Evolutionary conservation across 2,113 vertebrate species (phyloP).

Genomic region (Caranx melampygus): DNA sequence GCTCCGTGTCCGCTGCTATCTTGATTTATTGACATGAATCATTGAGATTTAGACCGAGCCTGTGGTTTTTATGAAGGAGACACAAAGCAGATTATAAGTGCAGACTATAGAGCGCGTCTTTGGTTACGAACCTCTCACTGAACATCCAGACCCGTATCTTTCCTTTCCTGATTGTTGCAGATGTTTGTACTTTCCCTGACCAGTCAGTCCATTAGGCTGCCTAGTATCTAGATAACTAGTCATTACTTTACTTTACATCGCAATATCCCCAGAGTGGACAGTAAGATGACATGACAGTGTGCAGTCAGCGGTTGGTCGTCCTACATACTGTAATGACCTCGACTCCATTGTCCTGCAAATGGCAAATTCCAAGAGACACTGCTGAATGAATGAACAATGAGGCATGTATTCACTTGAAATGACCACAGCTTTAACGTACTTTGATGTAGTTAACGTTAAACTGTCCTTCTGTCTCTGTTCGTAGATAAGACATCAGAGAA

Average conservation of each 20-base stretch:
- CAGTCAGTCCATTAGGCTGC: background rate
- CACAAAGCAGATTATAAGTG: too few relatives aligned
- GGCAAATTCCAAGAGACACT: background rate
- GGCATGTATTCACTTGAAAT: background rate
- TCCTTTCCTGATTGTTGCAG: too few relatives aligned
- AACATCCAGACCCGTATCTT: background rate
- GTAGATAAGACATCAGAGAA: slow-evolving; percentile 90
- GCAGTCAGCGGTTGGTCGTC: slow-evolving; percentile 20
- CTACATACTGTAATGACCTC: slow-evolving; percentile 7
- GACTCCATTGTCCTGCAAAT: background rate
- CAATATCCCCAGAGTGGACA: background rate
- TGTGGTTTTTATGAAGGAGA: too few relatives aligned
- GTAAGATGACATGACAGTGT: slow-evolving; percentile 1
- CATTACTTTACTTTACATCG: background rate
- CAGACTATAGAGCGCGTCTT: too few relatives aligned
- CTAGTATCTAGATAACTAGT: background rate
- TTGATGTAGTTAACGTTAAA: background rate
- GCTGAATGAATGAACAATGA: background rate
- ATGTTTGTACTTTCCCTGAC: background rate
- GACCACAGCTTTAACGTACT: background rate
- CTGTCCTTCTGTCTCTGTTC: background rate
- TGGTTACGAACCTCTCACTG: background rate
- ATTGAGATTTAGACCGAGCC: background rate
- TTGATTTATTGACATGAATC: background rate
- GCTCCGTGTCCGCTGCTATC: background rate